Percentiles rank a stretch among this genome's conserved stretches.
phyloP scores from a whole-genome alignment of 2,888 invertebrate species.

The Chironomus tentans region DNA sequence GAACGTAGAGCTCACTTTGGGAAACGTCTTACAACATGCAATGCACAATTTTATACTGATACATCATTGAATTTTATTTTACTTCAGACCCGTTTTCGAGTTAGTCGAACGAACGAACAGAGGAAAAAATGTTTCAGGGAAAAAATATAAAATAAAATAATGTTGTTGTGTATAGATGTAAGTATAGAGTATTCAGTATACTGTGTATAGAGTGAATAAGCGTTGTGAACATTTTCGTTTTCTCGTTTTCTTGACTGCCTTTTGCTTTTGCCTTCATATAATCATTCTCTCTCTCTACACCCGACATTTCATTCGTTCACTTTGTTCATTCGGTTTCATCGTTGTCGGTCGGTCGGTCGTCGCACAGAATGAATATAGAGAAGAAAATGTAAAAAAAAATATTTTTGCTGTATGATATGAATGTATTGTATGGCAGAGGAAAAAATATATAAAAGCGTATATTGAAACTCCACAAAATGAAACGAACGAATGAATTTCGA shows the following conservation, averaged over 20 bases:
- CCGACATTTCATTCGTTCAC: background rate
- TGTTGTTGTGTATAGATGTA: constrained; percentile 11
- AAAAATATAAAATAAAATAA: constrained; percentile 3
- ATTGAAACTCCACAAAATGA: constrained; percentile 24
- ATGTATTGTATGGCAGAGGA: constrained; percentile 16
- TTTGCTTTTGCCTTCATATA: constrained; percentile 16
- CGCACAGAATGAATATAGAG: background rate
- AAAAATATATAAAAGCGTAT: constrained; percentile 17
- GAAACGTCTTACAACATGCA: constrained; percentile 25
- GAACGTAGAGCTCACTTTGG: constrained; percentile 9
- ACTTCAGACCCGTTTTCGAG: constrained; percentile 22
- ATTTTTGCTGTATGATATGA: constrained; percentile 14
- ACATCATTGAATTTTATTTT: constrained; percentile 26
- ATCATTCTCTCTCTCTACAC: constrained; percentile 14
- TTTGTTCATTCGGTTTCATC: background rate
- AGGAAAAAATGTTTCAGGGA: constrained; percentile 20
- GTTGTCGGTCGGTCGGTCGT: constrained; percentile 1
- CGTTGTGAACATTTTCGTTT: constrained; percentile 24
- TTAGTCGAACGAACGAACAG: constrained; percentile 2
- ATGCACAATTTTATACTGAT: constrained; percentile 27
- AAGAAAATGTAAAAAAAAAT: background rate
- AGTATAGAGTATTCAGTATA: background rate
- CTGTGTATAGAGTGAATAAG: constrained; percentile 13
- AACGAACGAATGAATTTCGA: background rate
- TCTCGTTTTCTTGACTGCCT: background rate